Percentiles rank a stretch among this genome's conserved stretches.
These are phyloP conservation scores for Centropristis striata DNA, from an alignment of 2,113 vertebrate genomes.

Conservation along the genomic window DNA sequence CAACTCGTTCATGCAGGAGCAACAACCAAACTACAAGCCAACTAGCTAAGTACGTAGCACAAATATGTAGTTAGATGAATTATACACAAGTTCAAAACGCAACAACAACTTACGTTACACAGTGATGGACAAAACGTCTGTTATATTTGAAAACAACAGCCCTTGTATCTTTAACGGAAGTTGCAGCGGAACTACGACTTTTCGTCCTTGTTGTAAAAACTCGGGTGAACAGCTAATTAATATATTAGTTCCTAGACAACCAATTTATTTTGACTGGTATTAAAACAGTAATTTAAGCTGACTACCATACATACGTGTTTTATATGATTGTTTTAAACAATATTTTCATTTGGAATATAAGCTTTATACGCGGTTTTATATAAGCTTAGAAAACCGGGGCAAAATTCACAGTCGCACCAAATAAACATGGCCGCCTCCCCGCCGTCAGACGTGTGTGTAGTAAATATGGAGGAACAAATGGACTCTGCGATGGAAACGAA, in stretches of 20 bases:
- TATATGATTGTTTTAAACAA: rapidly evolving
- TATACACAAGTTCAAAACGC: rapidly evolving
- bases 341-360: rapidly evolving
- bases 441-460: slow-evolving; percentile 24
- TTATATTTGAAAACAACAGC: background rate
- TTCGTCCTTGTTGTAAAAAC: slow-evolving; percentile 32
- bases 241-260: slow-evolving; percentile 46
- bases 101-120: slow-evolving; percentile 30
- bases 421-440: slow-evolving; percentile 77
- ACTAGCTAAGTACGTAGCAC: background rate
- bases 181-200: slow-evolving; percentile 8
- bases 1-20: background rate
- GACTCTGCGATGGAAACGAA: slow-evolving; percentile 37
- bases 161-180: slow-evolving; percentile 3
- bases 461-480: slow-evolving; percentile 31
- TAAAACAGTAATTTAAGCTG: no score
- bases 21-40: background rate
- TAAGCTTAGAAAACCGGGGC: slow-evolving; percentile 32
- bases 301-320: background rate
- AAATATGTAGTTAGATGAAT: background rate
- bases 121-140: background rate
- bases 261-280: rapidly evolving
- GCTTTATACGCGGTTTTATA: background rate
- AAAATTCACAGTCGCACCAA: slow-evolving; percentile 61
- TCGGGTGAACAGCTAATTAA: background rate